Evolutionary conservation across 2,888 invertebrate genomes (phyloP), one percentile per base, ranked within the genome.

Genomic region (Catocala sponsa): DNA sequence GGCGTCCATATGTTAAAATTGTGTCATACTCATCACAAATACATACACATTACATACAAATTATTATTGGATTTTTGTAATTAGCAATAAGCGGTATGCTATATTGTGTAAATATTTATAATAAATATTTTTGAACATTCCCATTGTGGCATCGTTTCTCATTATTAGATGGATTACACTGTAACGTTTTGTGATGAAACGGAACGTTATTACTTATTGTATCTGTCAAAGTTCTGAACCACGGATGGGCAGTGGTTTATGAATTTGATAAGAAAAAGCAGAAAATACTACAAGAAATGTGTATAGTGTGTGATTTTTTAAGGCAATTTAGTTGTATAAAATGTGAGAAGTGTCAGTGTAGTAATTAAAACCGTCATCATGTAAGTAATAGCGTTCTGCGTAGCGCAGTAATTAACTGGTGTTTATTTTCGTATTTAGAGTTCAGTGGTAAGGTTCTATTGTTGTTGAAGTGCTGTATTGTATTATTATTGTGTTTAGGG

Each of bases 291-390:
- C 78, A 77, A 83, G 82, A 80, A 81, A 78, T 76, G 75, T 74
- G 75, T 80, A 78, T 81, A 82, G 86, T 87, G 84, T 78, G 74
- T 82, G 65, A 73, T 72, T 72, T 76, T 73, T 69, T 72, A 76
- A 66, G 69, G 64, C 79, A 68, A 70, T 72, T 64, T 71, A 78
- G 70, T 70, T 74, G 64, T 81, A 72, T 77, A 91, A 82, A 78
- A 91, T 92, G 91, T 91, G 79, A 90, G 82, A 83, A 80, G 69
- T 77, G 72, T 74, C 65, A 81, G 78, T 87, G 73, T 77, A 78
- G 60, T 72, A 56, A 68, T 66, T 77, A 74, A 70, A 38, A 59
- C 63, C 65, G 69, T 72, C 75, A 89, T 72, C 80, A 93, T 92
- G 92, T 92, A 79, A 88, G 92, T 87, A 79, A 68, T 48, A 44